Evolutionary conservation across 2,113 vertebrate species (phyloP).

Genomic region (Psophia crepitans): DNA sequence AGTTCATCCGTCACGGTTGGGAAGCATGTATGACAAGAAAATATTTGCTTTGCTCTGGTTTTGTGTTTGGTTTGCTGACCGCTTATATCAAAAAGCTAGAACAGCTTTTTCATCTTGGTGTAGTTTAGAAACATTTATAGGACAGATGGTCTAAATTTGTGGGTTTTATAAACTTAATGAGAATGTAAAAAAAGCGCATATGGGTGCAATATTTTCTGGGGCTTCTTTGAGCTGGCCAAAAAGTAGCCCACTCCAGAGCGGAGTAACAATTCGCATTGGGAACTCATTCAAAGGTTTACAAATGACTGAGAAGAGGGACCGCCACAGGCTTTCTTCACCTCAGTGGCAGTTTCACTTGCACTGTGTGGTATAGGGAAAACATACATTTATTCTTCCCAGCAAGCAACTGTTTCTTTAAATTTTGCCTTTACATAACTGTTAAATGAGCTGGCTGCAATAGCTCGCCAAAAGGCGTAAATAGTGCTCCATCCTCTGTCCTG

Average conservation of each 20-base stretch:
- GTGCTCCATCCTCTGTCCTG: not conserved
- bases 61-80: slow-evolving; percentile 68
- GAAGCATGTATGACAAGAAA: slow-evolving; percentile 65
- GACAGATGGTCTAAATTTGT: slow-evolving; percentile 70
- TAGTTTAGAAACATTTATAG: slow-evolving; percentile 71
- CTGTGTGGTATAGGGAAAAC: not conserved
- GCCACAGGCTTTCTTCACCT: slow-evolving; percentile 10
- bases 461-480: not conserved
- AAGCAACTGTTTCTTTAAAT: not conserved
- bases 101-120: slow-evolving; percentile 59
- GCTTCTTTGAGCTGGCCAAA: slow-evolving; percentile 50
- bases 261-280: slow-evolving; percentile 24
- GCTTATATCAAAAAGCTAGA: slow-evolving; percentile 68
- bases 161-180: slow-evolving; percentile 71
- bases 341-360: not conserved
- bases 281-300: slow-evolving; percentile 11
- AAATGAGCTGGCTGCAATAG: not conserved
- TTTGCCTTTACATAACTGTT: not conserved
- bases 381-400: not conserved
- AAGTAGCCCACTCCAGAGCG: slow-evolving; percentile 44
- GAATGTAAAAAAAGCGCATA: slow-evolving; percentile 35
- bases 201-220: slow-evolving; percentile 57
- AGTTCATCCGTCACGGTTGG: slow-evolving; percentile 62
- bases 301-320: not conserved
- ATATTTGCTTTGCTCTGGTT: slow-evolving; percentile 74